phyloP scores from a whole-genome alignment of 2,113 vertebrate species.

The Ancistrus triradiatus region DNA sequence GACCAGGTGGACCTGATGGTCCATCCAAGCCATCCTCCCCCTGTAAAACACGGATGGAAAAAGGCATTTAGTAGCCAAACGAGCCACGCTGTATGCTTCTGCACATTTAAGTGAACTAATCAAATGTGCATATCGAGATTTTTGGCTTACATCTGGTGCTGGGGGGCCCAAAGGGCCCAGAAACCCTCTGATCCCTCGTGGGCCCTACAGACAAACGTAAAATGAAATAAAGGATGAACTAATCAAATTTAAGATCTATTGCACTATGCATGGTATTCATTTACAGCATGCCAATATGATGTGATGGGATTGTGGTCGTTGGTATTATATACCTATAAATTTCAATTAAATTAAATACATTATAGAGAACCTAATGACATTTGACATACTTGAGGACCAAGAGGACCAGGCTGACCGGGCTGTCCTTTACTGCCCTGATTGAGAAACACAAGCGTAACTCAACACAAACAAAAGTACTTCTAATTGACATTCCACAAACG shows the following conservation, averaged over 20 bases:
- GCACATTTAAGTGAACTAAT: not conserved
- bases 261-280: too few relatives aligned
- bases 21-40: slow-evolving; percentile 75
- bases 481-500: too few relatives aligned
- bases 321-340: too few relatives aligned
- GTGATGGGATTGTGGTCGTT: too few relatives aligned
- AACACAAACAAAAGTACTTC: slow-evolving; percentile 22
- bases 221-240: too few relatives aligned
- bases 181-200: slow-evolving; percentile 66
- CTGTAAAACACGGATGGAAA: slow-evolving; percentile 59
- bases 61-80: too few relatives aligned
- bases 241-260: too few relatives aligned
- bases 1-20: slow-evolving; percentile 64
- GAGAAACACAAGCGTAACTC: not conserved
- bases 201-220: slow-evolving; percentile 62
- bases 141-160: slow-evolving; percentile 75
- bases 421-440: slow-evolving; percentile 73
- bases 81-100: too few relatives aligned
- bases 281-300: too few relatives aligned
- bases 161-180: slow-evolving; percentile 67
- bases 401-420: slow-evolving; percentile 63
- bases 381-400: slow-evolving; percentile 67
- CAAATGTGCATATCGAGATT: not conserved
- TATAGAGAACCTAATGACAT: not conserved
- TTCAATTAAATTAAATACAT: too few relatives aligned